Evolutionary conservation across 2,888 invertebrate genomes (phyloP), one percentile per base, ranked within the genome.

Genomic region (Diarsia mendica): DNA sequence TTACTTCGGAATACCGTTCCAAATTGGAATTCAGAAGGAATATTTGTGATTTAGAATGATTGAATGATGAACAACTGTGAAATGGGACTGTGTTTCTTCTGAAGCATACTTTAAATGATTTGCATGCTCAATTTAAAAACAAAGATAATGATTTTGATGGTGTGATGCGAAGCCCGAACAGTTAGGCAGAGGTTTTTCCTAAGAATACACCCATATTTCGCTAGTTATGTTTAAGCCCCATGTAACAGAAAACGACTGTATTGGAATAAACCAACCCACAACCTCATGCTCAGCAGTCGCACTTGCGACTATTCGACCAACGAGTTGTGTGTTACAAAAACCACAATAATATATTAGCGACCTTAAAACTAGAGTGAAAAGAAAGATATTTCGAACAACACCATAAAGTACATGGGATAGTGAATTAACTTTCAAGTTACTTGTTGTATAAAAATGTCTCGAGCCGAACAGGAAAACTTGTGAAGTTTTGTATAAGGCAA

Each of bases 381-480:
- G 49, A 67, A 83, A 69, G 51, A 74, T 77, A 63, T 83, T 75
- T 39, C 66, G 11, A 55, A 69, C 60, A 86, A 84, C 70, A 88
- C 77, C 79, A 77, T 77, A 70, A 75, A 80, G 72, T 77, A 75
- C 68, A 82, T 69, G 78, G 73, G 58, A 87, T 80, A 85, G 87
- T 88, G 80, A 82, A 85, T 87, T 84, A 84, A 89, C 86, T 88
- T 83, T 77, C 70, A 76, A 87, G 78, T 77, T 81, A 76, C 82
- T 88, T 83, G 82, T 72, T 76, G 75, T 81, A 83, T 88, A 87
- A 86, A 89, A 87, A 89, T 85, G 83, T 83, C 86, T 79, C 77
- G 72, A 82, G 79, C 78, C 68, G 83, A 87, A 83, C 82, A 82
- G 80, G 80, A 81, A 88, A 89, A 89, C 85, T 89, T 89, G 44